phyloP scores from a whole-genome alignment of 2,888 invertebrate genomes.

The Habrosyne pyritoides region DNA sequence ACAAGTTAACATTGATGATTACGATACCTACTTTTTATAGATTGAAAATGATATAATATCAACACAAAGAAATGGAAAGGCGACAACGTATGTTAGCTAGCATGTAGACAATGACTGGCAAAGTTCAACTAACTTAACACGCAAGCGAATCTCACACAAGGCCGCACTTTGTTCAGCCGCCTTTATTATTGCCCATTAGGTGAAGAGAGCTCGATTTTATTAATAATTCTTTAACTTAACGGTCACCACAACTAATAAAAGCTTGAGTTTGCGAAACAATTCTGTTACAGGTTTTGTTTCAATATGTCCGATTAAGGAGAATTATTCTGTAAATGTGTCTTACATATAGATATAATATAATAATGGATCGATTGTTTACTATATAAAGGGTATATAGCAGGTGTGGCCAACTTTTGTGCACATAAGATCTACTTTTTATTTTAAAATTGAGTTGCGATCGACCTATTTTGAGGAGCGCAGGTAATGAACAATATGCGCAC shows the following conservation, averaged over 20 bases:
- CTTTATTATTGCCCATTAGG: neutral
- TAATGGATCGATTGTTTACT: neutral
- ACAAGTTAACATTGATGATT: neutral
- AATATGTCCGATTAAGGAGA: neutral
- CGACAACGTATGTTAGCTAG: slow-evolving; percentile 14
- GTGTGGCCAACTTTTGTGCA: too few relatives aligned
- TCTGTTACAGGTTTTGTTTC: neutral
- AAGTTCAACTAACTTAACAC: slow-evolving; percentile 26
- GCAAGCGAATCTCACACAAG: slow-evolving; percentile 25
- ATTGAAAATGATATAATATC: neutral
- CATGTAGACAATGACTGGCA: slow-evolving; percentile 30
- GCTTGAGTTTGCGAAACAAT: neutral
- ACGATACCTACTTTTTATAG: neutral
- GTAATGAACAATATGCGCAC: too few relatives aligned
- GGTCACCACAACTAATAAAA: neutral
- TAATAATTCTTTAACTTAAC: neutral
- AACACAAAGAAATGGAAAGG: slow-evolving; percentile 32
- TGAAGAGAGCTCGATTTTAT: neutral
- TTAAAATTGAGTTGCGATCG: too few relatives aligned
- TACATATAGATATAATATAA: neutral
- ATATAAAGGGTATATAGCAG: too few relatives aligned
- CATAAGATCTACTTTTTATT: too few relatives aligned
- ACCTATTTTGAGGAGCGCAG: too few relatives aligned
- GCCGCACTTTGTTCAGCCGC: slow-evolving; percentile 10
- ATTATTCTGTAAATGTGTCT: too few relatives aligned